Conservation (phyloP, 2,888 invertebrate species). For the Acrobasis suavella region DNA sequence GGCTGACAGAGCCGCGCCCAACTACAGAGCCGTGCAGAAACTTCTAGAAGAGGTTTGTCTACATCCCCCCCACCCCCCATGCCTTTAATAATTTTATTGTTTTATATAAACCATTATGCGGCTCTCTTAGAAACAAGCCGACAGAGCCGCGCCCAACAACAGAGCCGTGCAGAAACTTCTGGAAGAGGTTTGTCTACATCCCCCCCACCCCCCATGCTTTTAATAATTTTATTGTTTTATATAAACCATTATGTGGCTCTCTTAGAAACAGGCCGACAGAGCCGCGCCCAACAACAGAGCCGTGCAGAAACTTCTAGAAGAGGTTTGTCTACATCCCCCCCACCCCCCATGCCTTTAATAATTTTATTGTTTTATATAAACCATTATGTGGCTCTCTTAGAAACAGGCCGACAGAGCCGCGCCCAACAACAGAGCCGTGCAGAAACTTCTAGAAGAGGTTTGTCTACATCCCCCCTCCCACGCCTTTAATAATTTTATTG, state of each 20-base stretch:
- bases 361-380: no score
- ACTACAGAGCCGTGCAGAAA: slow-evolving; percentile 57
- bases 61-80: no score
- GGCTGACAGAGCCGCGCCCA: no score
- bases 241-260: no score
- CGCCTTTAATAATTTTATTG: no score
- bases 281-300: slow-evolving; percentile 74
- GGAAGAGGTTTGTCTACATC: slow-evolving; percentile 49
- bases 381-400: slow-evolving; percentile 84
- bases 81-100: no score
- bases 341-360: no score
- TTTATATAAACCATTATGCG: no score
- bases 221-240: no score
- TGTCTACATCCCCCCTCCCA: slow-evolving; percentile 29
- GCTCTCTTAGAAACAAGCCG: slow-evolving; percentile 84
- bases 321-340: slow-evolving; percentile 48
- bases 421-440: slow-evolving; percentile 73
- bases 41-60: slow-evolving; percentile 61
- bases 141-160: slow-evolving; percentile 72
- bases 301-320: slow-evolving; percentile 59
- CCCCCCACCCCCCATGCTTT: no score
- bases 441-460: slow-evolving; percentile 63
- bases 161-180: slow-evolving; percentile 61
- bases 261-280: slow-evolving; percentile 82
- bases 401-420: slow-evolving; percentile 76